Conservation (phyloP, 30 jellyfish, hydroid and myxozoan genomes). For the Aurelia coerulea region DNA sequence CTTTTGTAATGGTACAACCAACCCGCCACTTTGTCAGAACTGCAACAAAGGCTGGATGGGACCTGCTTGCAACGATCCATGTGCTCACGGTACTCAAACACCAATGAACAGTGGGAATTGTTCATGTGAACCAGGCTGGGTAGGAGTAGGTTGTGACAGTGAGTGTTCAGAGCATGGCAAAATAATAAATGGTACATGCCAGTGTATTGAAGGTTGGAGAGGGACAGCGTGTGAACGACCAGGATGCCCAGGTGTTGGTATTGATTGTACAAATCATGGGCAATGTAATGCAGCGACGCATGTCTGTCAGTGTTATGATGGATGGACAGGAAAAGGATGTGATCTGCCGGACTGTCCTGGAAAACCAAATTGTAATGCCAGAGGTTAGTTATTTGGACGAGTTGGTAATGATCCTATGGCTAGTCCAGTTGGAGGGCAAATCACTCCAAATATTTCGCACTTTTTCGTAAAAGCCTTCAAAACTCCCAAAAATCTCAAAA, state of each 20-base stretch:
- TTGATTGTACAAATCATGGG: conserved; percentile 68
- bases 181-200: conserved; percentile 44
- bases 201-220: conserved; percentile 63
- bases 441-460: too few species aligned
- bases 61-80: conserved; percentile 70
- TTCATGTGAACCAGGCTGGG: conserved; percentile 76
- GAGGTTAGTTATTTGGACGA: conserved; percentile 19
- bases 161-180: conserved; percentile 72
- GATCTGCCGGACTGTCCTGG: conserved; percentile 73
- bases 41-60: conserved; percentile 78
- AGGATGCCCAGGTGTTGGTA: conserved; percentile 65
- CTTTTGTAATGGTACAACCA: conserved; percentile 48
- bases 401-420: too few species aligned
- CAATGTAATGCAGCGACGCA: conserved; percentile 64
- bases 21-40: conserved; percentile 57
- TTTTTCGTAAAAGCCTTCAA: too few species aligned
- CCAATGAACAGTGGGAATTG: conserved; percentile 80
- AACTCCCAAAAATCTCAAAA: too few species aligned
- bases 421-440: too few species aligned
- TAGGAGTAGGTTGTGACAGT: conserved; percentile 73
- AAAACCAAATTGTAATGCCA: conserved; percentile 51
- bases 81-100: conserved; percentile 50
- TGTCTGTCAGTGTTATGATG: conserved; percentile 60
- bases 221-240: conserved; percentile 76
- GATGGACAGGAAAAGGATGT: conserved; percentile 81